Evolutionary conservation across 2,888 invertebrate genomes (phyloP).

Genomic region (Prosopocoilus inquinatus): DNA sequence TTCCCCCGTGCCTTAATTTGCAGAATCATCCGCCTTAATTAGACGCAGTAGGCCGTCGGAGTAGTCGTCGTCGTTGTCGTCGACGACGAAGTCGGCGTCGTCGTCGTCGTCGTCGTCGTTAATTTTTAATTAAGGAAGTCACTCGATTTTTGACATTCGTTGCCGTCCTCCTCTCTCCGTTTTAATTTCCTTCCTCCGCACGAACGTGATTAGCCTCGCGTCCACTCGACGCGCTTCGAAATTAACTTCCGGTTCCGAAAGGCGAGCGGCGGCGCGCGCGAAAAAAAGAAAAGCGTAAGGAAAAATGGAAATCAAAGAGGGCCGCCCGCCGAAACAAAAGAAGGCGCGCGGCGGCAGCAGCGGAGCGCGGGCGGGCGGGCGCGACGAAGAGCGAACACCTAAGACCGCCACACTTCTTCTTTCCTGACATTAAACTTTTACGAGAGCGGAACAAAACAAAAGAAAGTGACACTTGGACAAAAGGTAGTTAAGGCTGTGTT

Average conservation of each 20-base stretch:
- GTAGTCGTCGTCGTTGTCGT: too few relatives aligned
- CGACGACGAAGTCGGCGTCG: background rate
- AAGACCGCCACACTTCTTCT: slow-evolving; percentile 14
- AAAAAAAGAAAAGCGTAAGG: background rate
- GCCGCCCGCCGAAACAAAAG: background rate
- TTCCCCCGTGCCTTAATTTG: too few relatives aligned
- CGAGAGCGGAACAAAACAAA: slow-evolving; percentile 46
- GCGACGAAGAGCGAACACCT: slow-evolving; percentile 6
- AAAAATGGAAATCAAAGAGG: background rate
- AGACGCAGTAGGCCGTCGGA: too few relatives aligned
- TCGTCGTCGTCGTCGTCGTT: background rate
- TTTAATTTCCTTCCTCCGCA: background rate
- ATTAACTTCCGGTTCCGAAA: background rate
- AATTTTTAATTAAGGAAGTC: slow-evolving; percentile 2
- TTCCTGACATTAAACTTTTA: slow-evolving; percentile 46
- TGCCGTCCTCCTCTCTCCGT: background rate
- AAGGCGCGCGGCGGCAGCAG: background rate
- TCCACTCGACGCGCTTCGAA: background rate
- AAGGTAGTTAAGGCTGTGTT: slow-evolving; percentile 53
- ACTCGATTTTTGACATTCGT: slow-evolving; percentile 2
- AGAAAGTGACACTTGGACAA: slow-evolving; percentile 53
- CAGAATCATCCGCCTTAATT: too few relatives aligned
- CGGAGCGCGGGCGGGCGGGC: background rate
- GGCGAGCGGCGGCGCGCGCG: too few relatives aligned
- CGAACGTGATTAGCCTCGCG: background rate